Base-by-base conservation (phyloP, 2,888 invertebrate genomes). In the Neocrepidodera transversa region DNA sequence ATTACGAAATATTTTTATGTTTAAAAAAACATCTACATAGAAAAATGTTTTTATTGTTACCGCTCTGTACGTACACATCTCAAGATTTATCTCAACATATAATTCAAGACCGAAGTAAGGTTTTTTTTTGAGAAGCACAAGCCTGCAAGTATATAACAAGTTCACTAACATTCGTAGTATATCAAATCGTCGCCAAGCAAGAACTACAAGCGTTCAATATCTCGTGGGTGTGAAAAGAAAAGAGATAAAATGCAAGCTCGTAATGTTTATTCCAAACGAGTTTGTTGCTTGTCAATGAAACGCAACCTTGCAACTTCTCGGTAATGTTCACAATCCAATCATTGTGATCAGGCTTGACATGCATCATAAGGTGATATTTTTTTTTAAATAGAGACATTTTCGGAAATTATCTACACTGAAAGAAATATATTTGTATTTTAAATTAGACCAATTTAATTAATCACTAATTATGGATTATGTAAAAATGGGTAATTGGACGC, bases 231-330 rank as follows among this genome's bases (percentile, higher is more conserved):
- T 52, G 52, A 52, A 42, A 52, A 52, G 30, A 52, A 42, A 45
- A 30, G 18, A 52, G 11, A 52, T 42, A 42, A 52, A 23, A 17
- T 30, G 30, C 30, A 40, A 18, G 18, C 52, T 20, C n/a, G 42
- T 52, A 52, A 42, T 42, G 42, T 52, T 52, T 42, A 52, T 52
- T 52, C 42, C 42, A 52, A 52, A 52, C 52, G 52, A 42, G 52
- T 52, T 52, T 42, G 35, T 42, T 42, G 18, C 20, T 52, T 52
- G 52, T 52, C 42, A 52, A 52, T 52, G 42, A 42, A 45, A 52
- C 30, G 52, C 30, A 52, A 28, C 52, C 52, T 52, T 52, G 52
- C 52, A 30, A 42, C 40, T 52, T 51, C 50, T 51, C 26, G 26
- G 50, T 42, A 42, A 26, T 45, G 45, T 45, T 45, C 45, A 45